Conservation (phyloP, 1,140 invertebrate genomes). For the Cotesia vestalis region DNA sequence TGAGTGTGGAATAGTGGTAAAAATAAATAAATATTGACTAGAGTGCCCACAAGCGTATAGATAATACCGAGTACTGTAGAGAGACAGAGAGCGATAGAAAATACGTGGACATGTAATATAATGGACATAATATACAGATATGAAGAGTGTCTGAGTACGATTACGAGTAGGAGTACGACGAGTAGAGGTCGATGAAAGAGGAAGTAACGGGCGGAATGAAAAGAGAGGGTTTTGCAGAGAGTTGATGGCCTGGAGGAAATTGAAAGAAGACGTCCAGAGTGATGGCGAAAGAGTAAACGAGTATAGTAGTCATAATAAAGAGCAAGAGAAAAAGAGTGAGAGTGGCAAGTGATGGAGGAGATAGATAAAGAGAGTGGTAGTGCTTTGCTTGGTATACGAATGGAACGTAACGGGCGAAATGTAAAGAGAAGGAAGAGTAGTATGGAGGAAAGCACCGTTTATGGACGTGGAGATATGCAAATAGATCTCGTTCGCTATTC, state of each 20-base stretch:
- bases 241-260: slow-evolving; percentile 12
- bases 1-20: background rate
- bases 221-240: background rate
- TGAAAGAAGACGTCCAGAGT: background rate
- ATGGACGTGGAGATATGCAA: slow-evolving; percentile 41
- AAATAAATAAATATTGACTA: background rate
- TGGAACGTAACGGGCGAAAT: no score
- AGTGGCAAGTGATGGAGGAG: background rate
- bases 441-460: slow-evolving; percentile 32
- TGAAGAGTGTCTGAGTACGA: slow-evolving; percentile 3
- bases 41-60: background rate
- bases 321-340: background rate
- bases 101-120: background rate
- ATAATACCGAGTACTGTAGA: background rate
- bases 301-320: background rate
- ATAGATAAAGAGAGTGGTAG: background rate
- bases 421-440: slow-evolving; percentile 7
- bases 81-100: no score
- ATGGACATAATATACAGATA: background rate
- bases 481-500: slow-evolving; percentile 41
- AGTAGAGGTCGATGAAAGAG: slow-evolving; percentile 21
- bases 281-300: background rate
- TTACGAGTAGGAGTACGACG: background rate
- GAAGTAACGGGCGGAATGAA: slow-evolving; percentile 12
- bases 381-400: no score